These are phyloP conservation scores for Mus musculus DNA, from an alignment of 2,113 vertebrate genomes.

Conservation along the genomic window GRCm39 chr1:115905501-115906000, in stretches of 20 bases:
- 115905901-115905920: not conserved
- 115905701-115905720: no score
- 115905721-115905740: fast-evolving
- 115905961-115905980: not conserved
- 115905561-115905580: no score
- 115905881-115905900: not conserved
- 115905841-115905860: not conserved
- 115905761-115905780: not conserved
- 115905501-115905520: fast-evolving
- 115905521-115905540: not conserved
- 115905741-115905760: not conserved
- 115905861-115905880: not conserved
- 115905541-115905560: not conserved
- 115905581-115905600: not conserved
- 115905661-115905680: fast-evolving
- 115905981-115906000: not conserved
- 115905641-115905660: not conserved
- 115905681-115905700: fast-evolving
- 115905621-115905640: not conserved
- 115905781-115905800: not conserved
- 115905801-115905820: fast-evolving
- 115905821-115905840: not conserved
- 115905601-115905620: not conserved
- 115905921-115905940: not conserved
- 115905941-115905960: not conserved